Conservation (phyloP, 2,113 vertebrate species). For the Xenopus borealis region DNA sequence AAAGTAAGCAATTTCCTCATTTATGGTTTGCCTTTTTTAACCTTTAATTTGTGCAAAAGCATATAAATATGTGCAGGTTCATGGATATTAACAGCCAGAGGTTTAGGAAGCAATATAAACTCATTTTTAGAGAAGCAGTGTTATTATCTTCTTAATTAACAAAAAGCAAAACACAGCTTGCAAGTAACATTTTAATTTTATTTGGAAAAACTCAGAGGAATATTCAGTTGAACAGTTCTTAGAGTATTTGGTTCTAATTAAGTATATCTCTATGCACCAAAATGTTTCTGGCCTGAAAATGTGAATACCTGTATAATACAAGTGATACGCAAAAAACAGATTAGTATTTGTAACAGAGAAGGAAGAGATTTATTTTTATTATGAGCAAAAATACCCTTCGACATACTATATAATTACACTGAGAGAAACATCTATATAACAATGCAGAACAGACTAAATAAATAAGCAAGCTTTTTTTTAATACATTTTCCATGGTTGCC, state of each 20-base stretch:
- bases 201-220: conserved; percentile 19
- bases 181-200: conserved; percentile 35
- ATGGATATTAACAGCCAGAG: conserved; percentile 41
- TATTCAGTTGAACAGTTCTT: not conserved
- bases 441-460: too few species aligned
- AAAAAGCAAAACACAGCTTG: conserved; percentile 32
- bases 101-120: conserved; percentile 38
- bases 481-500: too few species aligned
- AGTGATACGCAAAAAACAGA: too few species aligned
- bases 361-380: too few species aligned
- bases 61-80: conserved; percentile 45
- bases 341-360: too few species aligned
- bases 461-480: too few species aligned
- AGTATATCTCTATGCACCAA: conserved; percentile 6
- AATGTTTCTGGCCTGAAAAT: not conserved
- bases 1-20: conserved; percentile 48
- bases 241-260: conserved; percentile 34
- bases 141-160: conserved; percentile 44
- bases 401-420: too few species aligned
- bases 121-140: conserved; percentile 2
- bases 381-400: too few species aligned
- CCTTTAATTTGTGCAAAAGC: conserved; percentile 25
- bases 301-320: too few species aligned
- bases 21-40: conserved; percentile 33
- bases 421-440: too few species aligned